A percentile compares a stretch with the other conserved stretches of the same genome.
These are phyloP conservation scores for Sebastes hubbsi DNA, from an alignment of 2,797 vertebrate species.

Conservation along the genomic window DNA sequence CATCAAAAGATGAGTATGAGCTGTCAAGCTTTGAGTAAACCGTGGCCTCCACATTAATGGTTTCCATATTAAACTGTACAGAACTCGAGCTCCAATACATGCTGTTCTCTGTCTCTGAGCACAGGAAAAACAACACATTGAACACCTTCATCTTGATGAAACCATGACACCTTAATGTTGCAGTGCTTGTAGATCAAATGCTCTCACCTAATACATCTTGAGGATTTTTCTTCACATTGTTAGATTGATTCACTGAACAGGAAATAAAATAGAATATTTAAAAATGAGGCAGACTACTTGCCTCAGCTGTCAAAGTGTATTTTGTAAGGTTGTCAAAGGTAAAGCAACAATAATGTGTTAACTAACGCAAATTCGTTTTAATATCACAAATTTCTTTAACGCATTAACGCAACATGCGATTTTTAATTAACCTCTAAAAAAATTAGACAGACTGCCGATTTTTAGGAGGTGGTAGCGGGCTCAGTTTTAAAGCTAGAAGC, in stretches of 20 bases:
- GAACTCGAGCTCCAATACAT: not conserved
- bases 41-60: conserved; percentile 18
- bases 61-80: conserved; percentile 3
- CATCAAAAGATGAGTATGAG: conserved; percentile 20
- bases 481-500: no score
- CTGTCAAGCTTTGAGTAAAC: conserved; percentile 18
- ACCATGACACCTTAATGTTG: conserved; percentile 10
- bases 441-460: no score
- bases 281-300: not conserved
- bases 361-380: no score
- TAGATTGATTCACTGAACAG: not conserved
- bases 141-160: not conserved
- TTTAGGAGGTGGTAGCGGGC: no score
- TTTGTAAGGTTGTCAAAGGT: not conserved
- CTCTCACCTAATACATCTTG: not conserved
- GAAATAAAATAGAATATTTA: not conserved
- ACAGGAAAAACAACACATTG: not conserved
- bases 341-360: no score
- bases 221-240: not conserved
- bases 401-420: no score
- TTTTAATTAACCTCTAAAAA: no score
- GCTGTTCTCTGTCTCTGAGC: not conserved
- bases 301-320: not conserved
- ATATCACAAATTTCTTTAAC: no score
- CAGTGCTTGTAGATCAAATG: not conserved